Evolutionary conservation across 2,113 vertebrate species (phyloP), one percentile per base, ranked within the genome.

Genomic region (Electrona antarctica): DNA sequence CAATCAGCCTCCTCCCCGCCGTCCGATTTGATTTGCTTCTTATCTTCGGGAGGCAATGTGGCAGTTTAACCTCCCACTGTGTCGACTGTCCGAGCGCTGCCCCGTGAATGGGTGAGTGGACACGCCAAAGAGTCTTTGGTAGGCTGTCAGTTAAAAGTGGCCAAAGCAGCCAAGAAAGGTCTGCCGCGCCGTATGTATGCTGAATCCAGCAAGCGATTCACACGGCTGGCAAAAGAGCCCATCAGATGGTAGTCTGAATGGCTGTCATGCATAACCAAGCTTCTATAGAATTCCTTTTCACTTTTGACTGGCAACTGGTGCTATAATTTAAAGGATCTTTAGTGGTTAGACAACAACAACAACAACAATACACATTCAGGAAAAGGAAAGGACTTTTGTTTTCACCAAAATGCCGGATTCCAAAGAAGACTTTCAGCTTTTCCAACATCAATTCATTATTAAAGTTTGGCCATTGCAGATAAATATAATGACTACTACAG

Each of bases 41-140:
- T 87, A 85, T 87, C 85, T 84, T 83, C 77, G 81, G 68, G 80
- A 61, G 73, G 76, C 74, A 78, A 83, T 79, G 70, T 70, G 67
- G 80, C 68, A 69, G 72, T 80, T 86, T 78, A 82, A 75, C 71
- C 81, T 83, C 79, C 78, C 71, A 74, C 71, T 82, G 73, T 82
- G 78, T 76, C 55, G 68, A 65, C 72, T 65, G 64, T 77, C 69
- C 78, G 70, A 80, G 67, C 71, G 49, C 63, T 57, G 64, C 73
- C 60, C 11, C 71, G 73, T 87, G 79, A 89, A 91, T 67, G 86
- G 83, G 67, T 78, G 79, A 87, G 78, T 78, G 76, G 72, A 88
- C 81, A 81, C 86, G 87, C 83, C 85, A 87, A 82, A 69, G 68
- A 79, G 59, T 74, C 80, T 89, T 83, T 85, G 81, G 84, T 85